Conservation (phyloP, 2,113 vertebrate genomes). For the Amia ocellicauda region DNA sequence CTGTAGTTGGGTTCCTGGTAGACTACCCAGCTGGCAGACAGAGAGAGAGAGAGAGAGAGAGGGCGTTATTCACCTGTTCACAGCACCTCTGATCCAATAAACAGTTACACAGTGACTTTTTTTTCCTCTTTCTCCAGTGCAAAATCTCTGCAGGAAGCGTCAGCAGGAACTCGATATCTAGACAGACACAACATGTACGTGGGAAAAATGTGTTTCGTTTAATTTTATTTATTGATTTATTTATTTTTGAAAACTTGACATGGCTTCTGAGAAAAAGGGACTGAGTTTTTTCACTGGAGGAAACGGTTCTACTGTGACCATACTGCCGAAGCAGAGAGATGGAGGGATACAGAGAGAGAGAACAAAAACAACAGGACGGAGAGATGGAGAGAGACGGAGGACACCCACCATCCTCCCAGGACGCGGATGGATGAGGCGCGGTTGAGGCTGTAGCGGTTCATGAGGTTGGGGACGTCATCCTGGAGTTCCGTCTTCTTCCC, state of each 20-base stretch:
- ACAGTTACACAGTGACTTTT: not conserved
- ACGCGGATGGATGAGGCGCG: slow-evolving; percentile 58
- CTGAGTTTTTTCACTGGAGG: slow-evolving; percentile 28
- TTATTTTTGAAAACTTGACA: too few relatives aligned
- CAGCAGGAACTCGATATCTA: too few relatives aligned
- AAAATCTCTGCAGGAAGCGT: too few relatives aligned
- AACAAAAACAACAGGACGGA: not conserved
- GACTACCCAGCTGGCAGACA: slow-evolving; percentile 56
- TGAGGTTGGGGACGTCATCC: slow-evolving; percentile 63
- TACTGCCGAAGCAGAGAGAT: not conserved
- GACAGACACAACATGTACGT: too few relatives aligned
- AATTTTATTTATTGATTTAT: not conserved
- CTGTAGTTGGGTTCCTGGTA: slow-evolving; percentile 73
- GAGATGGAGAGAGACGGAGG: not conserved
- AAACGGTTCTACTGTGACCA: too few relatives aligned
- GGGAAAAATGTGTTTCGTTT: too few relatives aligned
- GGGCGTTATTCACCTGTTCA: too few relatives aligned
- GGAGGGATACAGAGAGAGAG: not conserved
- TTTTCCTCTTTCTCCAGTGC: not conserved
- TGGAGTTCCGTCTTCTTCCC: slow-evolving; percentile 69
- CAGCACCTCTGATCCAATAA: not conserved
- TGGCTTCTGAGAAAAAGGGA: not conserved
- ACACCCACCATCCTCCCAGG: slow-evolving; percentile 55
- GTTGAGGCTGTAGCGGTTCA: slow-evolving; percentile 61
- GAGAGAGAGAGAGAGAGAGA: not conserved